Base-by-base conservation (phyloP, 2,113 vertebrate species). In the Rhinichthys klamathensis region DNA sequence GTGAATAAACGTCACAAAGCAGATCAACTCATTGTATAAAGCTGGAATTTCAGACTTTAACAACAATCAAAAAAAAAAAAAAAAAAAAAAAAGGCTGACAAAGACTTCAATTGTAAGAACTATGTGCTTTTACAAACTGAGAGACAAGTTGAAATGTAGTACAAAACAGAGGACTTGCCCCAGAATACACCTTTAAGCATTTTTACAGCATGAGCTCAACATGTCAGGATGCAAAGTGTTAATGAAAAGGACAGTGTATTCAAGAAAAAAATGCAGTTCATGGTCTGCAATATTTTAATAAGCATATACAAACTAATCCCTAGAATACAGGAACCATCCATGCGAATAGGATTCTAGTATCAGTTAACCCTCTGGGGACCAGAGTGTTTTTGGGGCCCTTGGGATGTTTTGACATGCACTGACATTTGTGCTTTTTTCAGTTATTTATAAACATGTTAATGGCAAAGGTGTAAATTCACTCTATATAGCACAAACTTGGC, bases 281-380 rank as follows among this genome's bases (percentile, higher is more conserved):
- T 35, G 51, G 18, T 54, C 41, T 18, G 46, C 63, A 63, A 54
- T 79, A 79, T 79, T 79, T 58, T 82, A 82, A 82, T 41, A 56
- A 56, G 46, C 46, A 82, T 58, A 69, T n/a, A 49, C 61, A 81
- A 81, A 67, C 4, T 67, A 82, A 82, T 41, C 49, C 65, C 25
- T 56, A 27, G 21, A 82, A 54, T 11, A 72, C 46, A 82, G 25
- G 6, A 10, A 70, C 35, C 63, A 72, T 35, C 21, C 23, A 72
- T 72, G 49, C 2, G 4, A 72, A 72, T 82, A 25, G 56, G 30
- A 4, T 44, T 15, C n/a, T 80, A 18, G 38, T 80, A 70, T 56
- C 63, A 82, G 30, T 70, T 72, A 70, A 82, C n/a, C n/a, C n/a
- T n/a, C n/a, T n/a, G n/a, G n/a, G n/a, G n/a, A n/a, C n/a, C n/a